Evolutionary conservation across 2,797 vertebrate species (phyloP), one percentile per base, ranked within the genome.

Genomic region (Characodon lateralis): DNA sequence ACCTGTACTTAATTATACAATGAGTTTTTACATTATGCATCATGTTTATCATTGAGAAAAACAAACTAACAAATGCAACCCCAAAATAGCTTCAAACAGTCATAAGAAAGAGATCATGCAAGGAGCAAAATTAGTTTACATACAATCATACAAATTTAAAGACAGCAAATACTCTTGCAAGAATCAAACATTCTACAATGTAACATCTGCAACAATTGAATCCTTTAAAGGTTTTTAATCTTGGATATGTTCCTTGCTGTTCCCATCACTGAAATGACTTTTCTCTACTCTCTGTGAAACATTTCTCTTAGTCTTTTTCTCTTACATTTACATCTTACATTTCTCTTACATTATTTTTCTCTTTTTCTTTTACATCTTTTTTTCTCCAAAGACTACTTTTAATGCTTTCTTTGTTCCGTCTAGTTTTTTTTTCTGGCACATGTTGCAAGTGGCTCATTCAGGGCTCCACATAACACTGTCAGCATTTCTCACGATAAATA

Each of bases 401-500:
- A n/a, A 55, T 24, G 7, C 12, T 63, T 31, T 69, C 43, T 59
- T 68, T 22, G 20, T 78, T 77, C 31, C 7, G 16, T 82, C 65
- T 46, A n/a, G 5, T 18, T 63, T n/a, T 74, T 61, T 73, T 82
- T 72, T 77, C 77, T 83, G 77, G 63, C 85, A 81, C 80, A 41
- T 41, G 66, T 74, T 76, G 39, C 43, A 7, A 79, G 76, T 91
- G 88, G 90, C 79, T 89, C 85, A 81, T 81, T 77, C 72, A 59
- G 74, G 71, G 72, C 77, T 59, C 48, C 28, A 83, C 66, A 79
- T 85, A 61, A 55, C 78, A 16, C 77, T 71, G 79, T 89, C 87
- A 92, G 88, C 84, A 83, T 66, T 85, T 90, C 79, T 77, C 20
- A 9, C 78, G 61, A 68, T 91, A 91, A 86, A 88, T 89, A 87